These are phyloP conservation scores for Drosophila carrolli DNA, from an alignment of 1,140 invertebrate species.

Conservation along the genomic window DNA sequence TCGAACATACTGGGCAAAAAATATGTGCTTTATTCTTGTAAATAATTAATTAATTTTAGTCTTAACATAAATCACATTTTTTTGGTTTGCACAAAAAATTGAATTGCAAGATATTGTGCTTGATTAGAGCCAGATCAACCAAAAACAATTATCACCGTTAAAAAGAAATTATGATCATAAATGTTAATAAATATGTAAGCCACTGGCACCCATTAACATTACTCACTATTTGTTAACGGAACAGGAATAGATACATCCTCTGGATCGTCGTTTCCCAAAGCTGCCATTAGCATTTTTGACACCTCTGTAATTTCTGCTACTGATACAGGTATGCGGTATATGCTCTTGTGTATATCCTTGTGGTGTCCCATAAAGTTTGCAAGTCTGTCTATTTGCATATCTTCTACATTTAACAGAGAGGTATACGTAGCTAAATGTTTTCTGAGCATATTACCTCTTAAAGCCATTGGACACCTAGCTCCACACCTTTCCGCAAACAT, in stretches of 20 bases:
- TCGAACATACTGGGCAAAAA: neutral
- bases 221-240: no score
- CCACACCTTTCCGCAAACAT: constrained; percentile 4
- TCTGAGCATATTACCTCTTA: constrained; percentile 2
- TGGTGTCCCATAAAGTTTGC: constrained; percentile 4
- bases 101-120: no score
- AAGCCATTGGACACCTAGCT: constrained; percentile 2
- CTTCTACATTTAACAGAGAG: constrained; percentile 2
- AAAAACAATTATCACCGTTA: neutral
- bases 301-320: neutral
- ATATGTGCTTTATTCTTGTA: neutral
- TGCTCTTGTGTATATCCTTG: no score
- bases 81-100: no score
- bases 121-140: no score
- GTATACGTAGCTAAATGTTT: constrained; percentile 3
- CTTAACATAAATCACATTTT: no score
- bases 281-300: neutral
- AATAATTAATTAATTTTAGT: no score
- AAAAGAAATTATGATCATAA: neutral
- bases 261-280: neutral
- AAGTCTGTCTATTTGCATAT: constrained; percentile 5
- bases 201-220: constrained; percentile 1
- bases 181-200: neutral
- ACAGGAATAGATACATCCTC: neutral
- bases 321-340: no score